Evolutionary conservation across 2,888 invertebrate genomes (phyloP), one percentile per base, ranked within the genome.

Genomic region (Platerodrilus igneus): DNA sequence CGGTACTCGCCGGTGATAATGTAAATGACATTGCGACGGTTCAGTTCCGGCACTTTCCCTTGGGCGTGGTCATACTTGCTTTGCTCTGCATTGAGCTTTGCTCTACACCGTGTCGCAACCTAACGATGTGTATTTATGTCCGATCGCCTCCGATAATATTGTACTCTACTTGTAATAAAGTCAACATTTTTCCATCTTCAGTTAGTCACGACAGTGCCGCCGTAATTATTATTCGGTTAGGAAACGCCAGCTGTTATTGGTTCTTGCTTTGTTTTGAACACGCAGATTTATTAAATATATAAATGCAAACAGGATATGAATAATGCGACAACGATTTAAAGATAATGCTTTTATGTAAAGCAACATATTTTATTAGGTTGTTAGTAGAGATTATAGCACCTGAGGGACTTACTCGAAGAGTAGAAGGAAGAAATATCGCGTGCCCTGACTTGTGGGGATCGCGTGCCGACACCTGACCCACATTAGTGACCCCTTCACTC

Each of bases 391-490:
- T 21, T 28, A 43, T 33, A 30, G 36, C 42, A 46, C 46, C 46
- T 42, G 46, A 39, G 46, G 46, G 46, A 46, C 46, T 39, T 36
- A 28, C 30, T 39, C 45, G 41, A 45, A n/a, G n/a, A n/a, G n/a
- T n/a, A n/a, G n/a, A n/a, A n/a, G n/a, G 41, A 31, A 43, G 39
- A 39, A 39, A 37, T 39, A 48, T 53, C 54, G 55, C 52, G 52
- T 56, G 53, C 56, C 47, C 48, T 46, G 55, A 51, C 62, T 59
- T 59, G 60, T 59, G 63, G 56, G 55, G 57, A 56, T 64, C 64
- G 65, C 63, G 62, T 63, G 64, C 64, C 63, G 57, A 51, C 56
- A 56, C 59, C 56, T 62, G 63, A 64, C 63, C 63, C 58, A 63
- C 59, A 62, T 63, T 62, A 51, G n/a, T 62, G 60, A 62, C 62